These are phyloP conservation scores for Nettapus auritus DNA, from an alignment of 2,113 vertebrate species.

Conservation along the genomic window DNA sequence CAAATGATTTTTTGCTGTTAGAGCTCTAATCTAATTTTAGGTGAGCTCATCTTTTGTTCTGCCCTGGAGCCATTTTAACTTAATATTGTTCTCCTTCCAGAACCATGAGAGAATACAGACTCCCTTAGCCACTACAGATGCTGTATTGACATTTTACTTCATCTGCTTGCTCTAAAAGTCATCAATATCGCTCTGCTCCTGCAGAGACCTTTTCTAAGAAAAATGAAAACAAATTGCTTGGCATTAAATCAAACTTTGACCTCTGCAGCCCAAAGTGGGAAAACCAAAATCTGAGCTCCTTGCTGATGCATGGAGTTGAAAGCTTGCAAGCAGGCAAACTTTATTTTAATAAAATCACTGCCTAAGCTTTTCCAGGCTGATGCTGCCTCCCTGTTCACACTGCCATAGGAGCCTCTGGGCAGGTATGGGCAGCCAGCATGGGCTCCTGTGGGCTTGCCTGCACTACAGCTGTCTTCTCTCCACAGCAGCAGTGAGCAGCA, in stretches of 20 bases:
- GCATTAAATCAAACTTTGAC: slow-evolving; percentile 34
- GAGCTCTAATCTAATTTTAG: slow-evolving; percentile 67
- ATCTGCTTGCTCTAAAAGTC: slow-evolving; percentile 38
- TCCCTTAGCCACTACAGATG: slow-evolving; percentile 26
- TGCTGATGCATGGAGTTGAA: background rate
- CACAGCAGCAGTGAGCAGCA: background rate
- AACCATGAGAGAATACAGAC: slow-evolving; percentile 12
- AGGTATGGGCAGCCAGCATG: background rate
- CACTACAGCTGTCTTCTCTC: accelerated
- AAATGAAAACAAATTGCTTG: slow-evolving; percentile 56
- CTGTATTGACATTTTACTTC: slow-evolving; percentile 46
- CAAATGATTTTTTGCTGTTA: slow-evolving; percentile 55
- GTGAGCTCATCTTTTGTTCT: slow-evolving; percentile 64
- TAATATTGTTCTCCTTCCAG: slow-evolving; percentile 50
- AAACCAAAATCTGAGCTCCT: background rate
- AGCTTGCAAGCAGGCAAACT: background rate
- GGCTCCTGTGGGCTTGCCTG: background rate
- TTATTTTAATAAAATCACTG: background rate
- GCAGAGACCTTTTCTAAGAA: slow-evolving; percentile 34
- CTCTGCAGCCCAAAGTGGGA: background rate
- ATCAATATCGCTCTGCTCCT: background rate
- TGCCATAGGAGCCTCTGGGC: accelerated
- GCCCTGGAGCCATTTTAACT: slow-evolving; percentile 65
- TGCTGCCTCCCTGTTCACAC: background rate
- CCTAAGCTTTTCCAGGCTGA: background rate